Conservation (phyloP, 2,113 vertebrate genomes). For the Petrocephalus zakoni region DNA sequence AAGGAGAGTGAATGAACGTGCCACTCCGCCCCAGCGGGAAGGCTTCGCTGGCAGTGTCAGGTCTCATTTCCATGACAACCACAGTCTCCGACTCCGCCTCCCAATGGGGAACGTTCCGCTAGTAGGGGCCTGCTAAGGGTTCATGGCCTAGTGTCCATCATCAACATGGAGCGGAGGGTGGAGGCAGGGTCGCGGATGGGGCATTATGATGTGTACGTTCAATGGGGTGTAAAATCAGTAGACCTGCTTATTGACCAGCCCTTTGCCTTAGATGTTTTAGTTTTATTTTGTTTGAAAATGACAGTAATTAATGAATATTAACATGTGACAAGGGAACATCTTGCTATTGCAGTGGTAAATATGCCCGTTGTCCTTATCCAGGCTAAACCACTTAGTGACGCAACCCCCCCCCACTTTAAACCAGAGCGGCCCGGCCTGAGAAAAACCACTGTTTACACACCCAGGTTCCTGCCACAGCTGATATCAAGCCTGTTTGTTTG, state of each 20-base stretch:
- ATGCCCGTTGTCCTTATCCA: not conserved
- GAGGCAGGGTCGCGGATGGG: not conserved
- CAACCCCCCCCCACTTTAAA: not conserved
- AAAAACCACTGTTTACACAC: conserved; percentile 7
- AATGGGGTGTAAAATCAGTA: not conserved
- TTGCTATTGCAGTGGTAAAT: not conserved
- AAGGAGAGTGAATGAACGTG: not conserved
- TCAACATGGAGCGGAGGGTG: too few relatives aligned
- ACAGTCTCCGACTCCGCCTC: not conserved
- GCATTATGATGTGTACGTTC: not conserved
- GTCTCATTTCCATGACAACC: not conserved
- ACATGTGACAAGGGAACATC: not conserved
- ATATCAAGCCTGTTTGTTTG: not conserved
- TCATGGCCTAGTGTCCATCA: not conserved
- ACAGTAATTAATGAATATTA: not conserved
- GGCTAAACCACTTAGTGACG: not conserved
- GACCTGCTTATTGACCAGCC: not conserved
- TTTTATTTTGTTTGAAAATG: not conserved
- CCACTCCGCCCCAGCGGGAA: not conserved
- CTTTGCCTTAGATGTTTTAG: too few relatives aligned
- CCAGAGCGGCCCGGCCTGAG: not conserved
- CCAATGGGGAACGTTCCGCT: not conserved
- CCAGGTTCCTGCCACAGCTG: not conserved
- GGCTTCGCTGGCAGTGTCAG: not conserved
- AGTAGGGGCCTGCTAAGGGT: not conserved